These are phyloP conservation scores for Euthynnus affinis DNA, from an alignment of 2,797 vertebrate genomes.

Conservation along the genomic window DNA sequence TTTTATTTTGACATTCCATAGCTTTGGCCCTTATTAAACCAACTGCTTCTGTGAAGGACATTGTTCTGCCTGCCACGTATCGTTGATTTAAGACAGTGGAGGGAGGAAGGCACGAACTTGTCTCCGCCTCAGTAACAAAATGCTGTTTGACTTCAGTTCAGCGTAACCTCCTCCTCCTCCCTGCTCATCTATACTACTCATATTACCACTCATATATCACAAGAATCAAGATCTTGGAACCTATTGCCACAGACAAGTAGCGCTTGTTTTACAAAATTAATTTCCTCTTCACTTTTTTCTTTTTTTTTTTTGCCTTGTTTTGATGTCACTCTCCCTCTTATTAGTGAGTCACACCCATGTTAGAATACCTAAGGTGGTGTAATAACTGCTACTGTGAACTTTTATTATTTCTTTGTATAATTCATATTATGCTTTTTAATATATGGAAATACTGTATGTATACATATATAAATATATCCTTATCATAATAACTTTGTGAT, in stretches of 20 bases:
- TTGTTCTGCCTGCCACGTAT: conserved; percentile 46
- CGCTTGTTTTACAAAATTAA: conserved; percentile 43
- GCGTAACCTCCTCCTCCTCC: conserved; percentile 18
- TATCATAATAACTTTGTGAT: conserved; percentile 86
- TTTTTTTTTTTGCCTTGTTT: conserved; percentile 45
- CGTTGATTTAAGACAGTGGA: conserved; percentile 42
- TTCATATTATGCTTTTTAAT: conserved; percentile 84
- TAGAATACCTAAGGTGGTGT: conserved; percentile 80
- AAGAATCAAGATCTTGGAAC: conserved; percentile 33
- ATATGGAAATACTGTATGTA: conserved; percentile 85
- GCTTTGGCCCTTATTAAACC: conserved; percentile 54
- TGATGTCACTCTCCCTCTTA: conserved; percentile 50
- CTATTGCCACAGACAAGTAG: conserved; percentile 53
- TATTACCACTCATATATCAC: conserved; percentile 52
- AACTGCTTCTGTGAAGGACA: conserved; percentile 63
- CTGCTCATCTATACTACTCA: conserved; percentile 41
- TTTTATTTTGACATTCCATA: conserved; percentile 75
- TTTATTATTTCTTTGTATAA: conserved; percentile 81
- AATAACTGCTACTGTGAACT: conserved; percentile 88
- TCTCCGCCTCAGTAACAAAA: conserved; percentile 46
- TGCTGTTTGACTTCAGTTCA: conserved; percentile 30
- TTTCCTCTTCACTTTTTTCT: conserved; percentile 39
- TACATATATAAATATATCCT: conserved; percentile 84
- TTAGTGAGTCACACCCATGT: conserved; percentile 71
- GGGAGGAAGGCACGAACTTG: conserved; percentile 29